phyloP scores from a whole-genome alignment of 2,797 vertebrate genomes.

The Ambastaia sidthimunki region DNA sequence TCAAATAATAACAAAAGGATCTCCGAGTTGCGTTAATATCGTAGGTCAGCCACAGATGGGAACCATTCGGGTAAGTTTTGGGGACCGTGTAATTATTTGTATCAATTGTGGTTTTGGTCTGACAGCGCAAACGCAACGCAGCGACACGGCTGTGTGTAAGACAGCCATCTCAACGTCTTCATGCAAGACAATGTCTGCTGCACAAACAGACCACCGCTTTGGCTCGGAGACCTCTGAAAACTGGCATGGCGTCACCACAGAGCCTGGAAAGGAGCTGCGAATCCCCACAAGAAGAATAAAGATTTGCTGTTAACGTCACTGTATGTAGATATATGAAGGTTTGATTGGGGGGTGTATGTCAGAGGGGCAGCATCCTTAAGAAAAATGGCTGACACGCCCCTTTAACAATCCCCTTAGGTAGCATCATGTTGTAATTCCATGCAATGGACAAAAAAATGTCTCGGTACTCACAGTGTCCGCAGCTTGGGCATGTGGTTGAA shows the following conservation, averaged over 20 bases:
- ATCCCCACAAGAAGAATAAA: slow-evolving; percentile 41
- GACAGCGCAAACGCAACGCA: slow-evolving; percentile 57
- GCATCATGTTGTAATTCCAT: slow-evolving; percentile 2
- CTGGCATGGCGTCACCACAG: slow-evolving; percentile 37
- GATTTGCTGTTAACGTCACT: slow-evolving; percentile 17
- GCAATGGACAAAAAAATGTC: background rate
- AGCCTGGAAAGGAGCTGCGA: slow-evolving; percentile 41
- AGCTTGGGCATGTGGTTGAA: slow-evolving; percentile 99
- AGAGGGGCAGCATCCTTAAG: background rate
- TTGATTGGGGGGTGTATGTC: slow-evolving; percentile 25
- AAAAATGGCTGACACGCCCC: background rate
- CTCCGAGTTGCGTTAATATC: slow-evolving; percentile 41
- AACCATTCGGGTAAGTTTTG: slow-evolving; percentile 31
- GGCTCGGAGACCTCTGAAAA: slow-evolving; percentile 1
- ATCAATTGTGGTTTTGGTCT: slow-evolving; percentile 61
- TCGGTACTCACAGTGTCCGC: slow-evolving; percentile 93
- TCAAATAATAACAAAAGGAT: slow-evolving; percentile 44
- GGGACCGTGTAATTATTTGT: slow-evolving; percentile 42
- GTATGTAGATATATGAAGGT: slow-evolving; percentile 51
- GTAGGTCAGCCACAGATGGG: slow-evolving; percentile 46
- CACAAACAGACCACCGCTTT: slow-evolving; percentile 47
- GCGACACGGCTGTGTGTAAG: slow-evolving; percentile 30
- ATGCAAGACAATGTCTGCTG: slow-evolving; percentile 45
- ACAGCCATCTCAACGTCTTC: slow-evolving; percentile 17
- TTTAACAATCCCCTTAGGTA: background rate